Conservation (phyloP, 2,113 vertebrate genomes). For the Holacanthus passer region DNA sequence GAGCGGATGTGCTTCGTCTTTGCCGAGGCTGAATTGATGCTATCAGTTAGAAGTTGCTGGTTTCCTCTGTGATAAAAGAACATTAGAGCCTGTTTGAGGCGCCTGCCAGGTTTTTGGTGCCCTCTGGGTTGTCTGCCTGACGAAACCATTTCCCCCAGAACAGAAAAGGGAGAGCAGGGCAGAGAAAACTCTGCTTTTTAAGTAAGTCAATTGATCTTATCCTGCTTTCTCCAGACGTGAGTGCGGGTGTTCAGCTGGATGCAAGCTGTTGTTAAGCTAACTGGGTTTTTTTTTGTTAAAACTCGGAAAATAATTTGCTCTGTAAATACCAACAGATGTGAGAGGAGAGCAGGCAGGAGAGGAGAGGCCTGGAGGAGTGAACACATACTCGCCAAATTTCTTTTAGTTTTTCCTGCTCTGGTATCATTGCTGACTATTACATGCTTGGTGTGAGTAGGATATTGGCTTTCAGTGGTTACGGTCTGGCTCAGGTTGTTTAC, state of each 20-base stretch:
- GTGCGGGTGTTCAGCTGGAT: slow-evolving; percentile 35
- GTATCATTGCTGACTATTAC: not conserved
- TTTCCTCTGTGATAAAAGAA: slow-evolving; percentile 34
- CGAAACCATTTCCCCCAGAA: slow-evolving; percentile 31
- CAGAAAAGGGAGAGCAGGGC: slow-evolving; percentile 26
- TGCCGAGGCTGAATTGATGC: not conserved
- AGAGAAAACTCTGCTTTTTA: slow-evolving; percentile 32
- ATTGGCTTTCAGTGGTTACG: slow-evolving; percentile 3
- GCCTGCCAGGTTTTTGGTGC: slow-evolving; percentile 16
- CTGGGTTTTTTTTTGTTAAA: slow-evolving; percentile 56
- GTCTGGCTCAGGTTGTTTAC: slow-evolving; percentile 36
- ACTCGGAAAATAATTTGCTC: slow-evolving; percentile 52
- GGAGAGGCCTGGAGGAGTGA: not conserved
- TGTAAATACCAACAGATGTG: slow-evolving; percentile 64
- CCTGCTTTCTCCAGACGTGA: slow-evolving; percentile 45
- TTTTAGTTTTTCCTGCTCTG: not conserved
- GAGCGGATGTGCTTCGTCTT: not conserved
- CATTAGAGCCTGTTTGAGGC: slow-evolving; percentile 20
- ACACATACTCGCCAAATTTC: slow-evolving; percentile 7
- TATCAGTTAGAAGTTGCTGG: slow-evolving; percentile 14
- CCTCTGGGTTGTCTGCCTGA: slow-evolving; percentile 31
- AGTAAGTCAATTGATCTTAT: slow-evolving; percentile 54
- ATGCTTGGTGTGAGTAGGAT: slow-evolving; percentile 10
- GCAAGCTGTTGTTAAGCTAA: slow-evolving; percentile 67
- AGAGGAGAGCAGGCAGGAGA: slow-evolving; percentile 1